Evolutionary conservation across 2,113 vertebrate genomes (phyloP).

Genomic region (Python bivittatus): DNA sequence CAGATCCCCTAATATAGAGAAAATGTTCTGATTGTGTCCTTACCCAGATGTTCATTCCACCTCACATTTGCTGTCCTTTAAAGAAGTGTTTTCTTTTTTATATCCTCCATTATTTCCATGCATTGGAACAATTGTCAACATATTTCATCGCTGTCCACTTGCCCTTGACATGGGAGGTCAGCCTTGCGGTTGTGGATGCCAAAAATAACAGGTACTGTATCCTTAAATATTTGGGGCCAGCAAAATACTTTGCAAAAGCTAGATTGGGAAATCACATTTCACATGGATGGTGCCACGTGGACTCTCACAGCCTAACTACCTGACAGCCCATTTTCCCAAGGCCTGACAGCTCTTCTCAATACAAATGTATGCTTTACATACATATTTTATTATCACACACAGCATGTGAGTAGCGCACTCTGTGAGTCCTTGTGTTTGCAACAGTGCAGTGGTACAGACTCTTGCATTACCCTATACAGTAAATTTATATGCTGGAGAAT

Average conservation of each 20-base stretch:
- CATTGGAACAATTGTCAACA: neutral
- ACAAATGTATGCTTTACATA: neutral
- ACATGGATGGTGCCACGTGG: neutral
- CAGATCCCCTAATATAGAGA: neutral
- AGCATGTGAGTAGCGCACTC: neutral
- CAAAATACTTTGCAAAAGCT: constrained; percentile 3
- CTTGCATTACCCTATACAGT: neutral
- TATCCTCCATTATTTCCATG: constrained; percentile 8
- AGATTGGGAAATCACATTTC: constrained; percentile 1
- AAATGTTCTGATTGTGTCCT: neutral
- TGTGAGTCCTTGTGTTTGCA: constrained; percentile 16
- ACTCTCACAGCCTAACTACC: neutral
- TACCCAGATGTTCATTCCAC: neutral
- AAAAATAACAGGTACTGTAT: neutral
- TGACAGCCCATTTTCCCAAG: neutral
- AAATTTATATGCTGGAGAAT: constrained; percentile 22
- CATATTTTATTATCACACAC: neutral
- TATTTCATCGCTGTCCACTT: neutral
- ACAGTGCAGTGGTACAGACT: neutral
- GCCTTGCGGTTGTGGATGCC: neutral
- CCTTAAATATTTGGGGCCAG: neutral
- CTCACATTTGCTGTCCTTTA: neutral
- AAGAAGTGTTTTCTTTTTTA: neutral
- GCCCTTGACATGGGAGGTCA: neutral
- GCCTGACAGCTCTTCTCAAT: neutral